Evolutionary conservation across 2,797 vertebrate species (phyloP).

Genomic region (Oryzias dopingdopingensis): DNA sequence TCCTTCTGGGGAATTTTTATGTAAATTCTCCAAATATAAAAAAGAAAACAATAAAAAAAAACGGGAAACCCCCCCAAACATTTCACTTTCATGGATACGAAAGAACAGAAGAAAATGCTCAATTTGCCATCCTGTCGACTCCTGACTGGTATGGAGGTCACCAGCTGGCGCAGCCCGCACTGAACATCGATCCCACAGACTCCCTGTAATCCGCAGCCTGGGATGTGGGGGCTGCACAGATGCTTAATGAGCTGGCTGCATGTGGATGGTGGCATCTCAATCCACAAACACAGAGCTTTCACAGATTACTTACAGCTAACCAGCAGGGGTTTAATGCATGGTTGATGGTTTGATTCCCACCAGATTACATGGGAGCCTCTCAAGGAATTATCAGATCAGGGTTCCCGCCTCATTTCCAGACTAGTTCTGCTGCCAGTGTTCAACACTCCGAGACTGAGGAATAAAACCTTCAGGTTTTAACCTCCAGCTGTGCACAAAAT

Average conservation of each 20-base stretch:
- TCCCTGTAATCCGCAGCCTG: conserved; percentile 18
- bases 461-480: no score
- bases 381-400: conserved; percentile 1
- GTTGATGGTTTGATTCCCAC: conserved; percentile 10
- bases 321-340: background rate
- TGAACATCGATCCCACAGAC: no score
- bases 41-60: no score
- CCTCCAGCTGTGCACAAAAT: no score
- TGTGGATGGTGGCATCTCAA: conserved; percentile 40
- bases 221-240: conserved; percentile 47
- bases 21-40: no score
- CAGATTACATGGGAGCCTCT: background rate
- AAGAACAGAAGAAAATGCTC: no score
- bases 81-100: no score
- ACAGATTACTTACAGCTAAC: conserved; percentile 34
- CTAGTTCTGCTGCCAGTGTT: no score
- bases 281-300: conserved; percentile 24
- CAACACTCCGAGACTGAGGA: no score
- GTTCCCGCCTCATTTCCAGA: background rate
- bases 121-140: background rate
- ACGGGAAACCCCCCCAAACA: no score
- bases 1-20: no score
- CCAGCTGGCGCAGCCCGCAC: conserved; percentile 46
- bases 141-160: conserved; percentile 55
- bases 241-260: conserved; percentile 43